Base-by-base conservation (phyloP, 2,797 vertebrate genomes). In the Crocodylus rhombifer region DNA sequence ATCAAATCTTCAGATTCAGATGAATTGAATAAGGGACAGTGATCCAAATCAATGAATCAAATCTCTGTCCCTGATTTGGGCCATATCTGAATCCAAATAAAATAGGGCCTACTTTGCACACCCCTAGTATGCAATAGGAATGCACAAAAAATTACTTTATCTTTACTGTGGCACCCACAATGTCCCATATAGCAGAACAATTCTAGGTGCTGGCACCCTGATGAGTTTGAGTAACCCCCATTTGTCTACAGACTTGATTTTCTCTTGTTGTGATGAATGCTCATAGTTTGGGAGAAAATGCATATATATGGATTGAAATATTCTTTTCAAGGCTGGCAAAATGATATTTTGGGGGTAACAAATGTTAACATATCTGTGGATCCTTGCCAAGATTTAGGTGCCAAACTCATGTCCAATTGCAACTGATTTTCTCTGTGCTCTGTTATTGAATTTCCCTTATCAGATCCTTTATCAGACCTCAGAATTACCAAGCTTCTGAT, bases 161-260 rank as follows among this genome's bases (percentile, higher is more conserved):
- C 58, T 9, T 63, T 2, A 1, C 10, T 85, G 42, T 30, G 56
- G 36, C 7, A 2, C 18, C 76, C 69, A 62, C 10, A 77, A 67
- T 30, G 9, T 36, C 14, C 18, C 14, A 15, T 5, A 83, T 20
- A 61, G 4, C 74, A 88, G 87, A 87, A 25, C 18, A 62, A 13
- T 25, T 87, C 20, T 23, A 51, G 23, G 20, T 82, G 77, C 67
- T 16, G 6, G 33, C 79, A 77, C 33, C 55, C 15, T 83, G n/a
- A 14, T 61, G 1, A 0, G 6, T 17, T 13, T 77, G 7, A 2
- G 2, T 64, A 5, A 25, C 1, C 1, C n/a, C 33, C 64, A 1
- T 21, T 84, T 6, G 1, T 3, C 77, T 55, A 42, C 12, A 3
- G 42, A 80, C 26, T 64, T 15, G 2, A 36, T 75, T 21, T 36